Evolutionary conservation across 2,888 invertebrate species (phyloP), one percentile per base, ranked within the genome.

Genomic region (Plebejus anna): DNA sequence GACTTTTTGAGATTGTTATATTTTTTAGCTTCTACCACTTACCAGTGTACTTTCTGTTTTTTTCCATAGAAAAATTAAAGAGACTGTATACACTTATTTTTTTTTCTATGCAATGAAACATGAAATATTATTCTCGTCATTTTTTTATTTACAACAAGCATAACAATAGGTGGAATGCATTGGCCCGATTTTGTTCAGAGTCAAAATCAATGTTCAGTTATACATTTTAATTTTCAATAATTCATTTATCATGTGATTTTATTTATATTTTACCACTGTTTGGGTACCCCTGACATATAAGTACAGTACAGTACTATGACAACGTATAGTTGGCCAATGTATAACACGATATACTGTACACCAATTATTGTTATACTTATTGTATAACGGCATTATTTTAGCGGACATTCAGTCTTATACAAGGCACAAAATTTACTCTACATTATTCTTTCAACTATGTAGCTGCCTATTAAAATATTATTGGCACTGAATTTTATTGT

Each of bases 371-470:
- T 55, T 55, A 55, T 55, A 55, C 51, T 55, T 55, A 2, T 47
- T 47, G 47, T 47, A 47, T 55, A 55, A 55, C 51, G 16, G 51
- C 51, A 55, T 55, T 16, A 55, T 55, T 55, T 16, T 55, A 0
- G 28, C 22, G 61, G 61, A 59, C 61, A 4, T 28, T 61, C 90
- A 90, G 90, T 90, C 90, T 90, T 88, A 82, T 80, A 82, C 82
- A 90, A 91, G 91, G 91, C 91, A 91, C 91, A 87, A 82, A 88
- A 86, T 82, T 80, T 79, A 84, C 81, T 80, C 82, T 79, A 61
- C 11, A 11, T 61, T 11, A 28, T 61, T 55, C 55, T 55, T 55
- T 16, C 16, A 82, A 81, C 81, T 82, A 83, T 82, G 84, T 84
- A 86, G 85, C 83, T 84, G 86, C 85, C 84, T 82, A 76, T 75